phyloP scores from a whole-genome alignment of 2,797 vertebrate species.

The Coregonus suidteri region DNA sequence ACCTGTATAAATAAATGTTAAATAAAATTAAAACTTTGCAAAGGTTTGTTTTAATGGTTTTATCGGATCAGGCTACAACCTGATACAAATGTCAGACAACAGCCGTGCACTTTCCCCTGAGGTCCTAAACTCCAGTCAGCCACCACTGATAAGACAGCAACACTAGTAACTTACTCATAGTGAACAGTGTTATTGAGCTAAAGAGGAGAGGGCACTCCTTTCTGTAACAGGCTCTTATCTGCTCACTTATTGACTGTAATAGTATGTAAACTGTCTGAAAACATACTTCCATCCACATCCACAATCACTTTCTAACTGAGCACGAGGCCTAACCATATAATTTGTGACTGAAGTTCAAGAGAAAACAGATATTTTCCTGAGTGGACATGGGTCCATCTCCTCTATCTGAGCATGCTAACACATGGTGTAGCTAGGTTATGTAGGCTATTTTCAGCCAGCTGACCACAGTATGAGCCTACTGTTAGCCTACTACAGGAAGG shows the following conservation, averaged over 20 bases:
- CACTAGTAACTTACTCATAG: neutral
- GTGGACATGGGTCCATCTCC: neutral
- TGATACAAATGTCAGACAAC: neutral
- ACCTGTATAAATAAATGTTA: no score
- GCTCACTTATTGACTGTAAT: neutral
- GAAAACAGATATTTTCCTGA: no score
- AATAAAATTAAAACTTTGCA: no score
- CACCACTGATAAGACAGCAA: constrained; percentile 1
- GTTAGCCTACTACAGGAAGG: constrained; percentile 28
- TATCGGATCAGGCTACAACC: neutral
- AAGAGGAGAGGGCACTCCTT: neutral
- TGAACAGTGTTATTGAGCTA: neutral
- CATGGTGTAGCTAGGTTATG: constrained; percentile 15
- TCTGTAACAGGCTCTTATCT: no score
- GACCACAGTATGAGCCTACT: neutral
- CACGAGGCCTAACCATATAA: no score
- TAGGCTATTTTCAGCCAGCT: constrained; percentile 13
- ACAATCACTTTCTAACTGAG: no score
- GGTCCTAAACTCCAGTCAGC: constrained; percentile 10
- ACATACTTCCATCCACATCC: no score
- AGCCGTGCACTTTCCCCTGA: constrained; percentile 27
- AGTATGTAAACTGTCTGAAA: no score
- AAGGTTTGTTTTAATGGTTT: neutral
- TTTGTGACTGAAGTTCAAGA: no score
- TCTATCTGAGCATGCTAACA: neutral